Percentiles rank a stretch among this genome's conserved stretches.
These are phyloP conservation scores for Smittia sp. DNA, from an alignment of 2,888 invertebrate genomes.

Conservation along the genomic window DNA sequence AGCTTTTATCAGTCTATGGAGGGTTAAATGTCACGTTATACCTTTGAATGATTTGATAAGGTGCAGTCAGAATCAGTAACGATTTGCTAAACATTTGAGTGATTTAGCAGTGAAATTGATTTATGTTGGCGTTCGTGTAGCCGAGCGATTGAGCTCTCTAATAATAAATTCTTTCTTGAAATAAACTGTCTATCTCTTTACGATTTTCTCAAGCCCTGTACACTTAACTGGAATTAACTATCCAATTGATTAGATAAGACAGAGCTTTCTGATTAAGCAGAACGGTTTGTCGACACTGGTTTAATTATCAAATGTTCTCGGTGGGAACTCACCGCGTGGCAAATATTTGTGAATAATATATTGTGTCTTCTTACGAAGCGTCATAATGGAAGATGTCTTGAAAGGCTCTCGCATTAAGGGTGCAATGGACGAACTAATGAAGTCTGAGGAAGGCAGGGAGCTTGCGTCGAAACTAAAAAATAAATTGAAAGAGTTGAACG, in stretches of 20 bases:
- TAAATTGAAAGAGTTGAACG: conserved; percentile 44
- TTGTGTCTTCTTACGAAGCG: neutral
- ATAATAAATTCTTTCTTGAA: too few species aligned
- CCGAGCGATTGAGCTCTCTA: too few species aligned
- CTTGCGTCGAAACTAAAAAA: conserved; percentile 42
- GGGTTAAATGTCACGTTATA: too few species aligned
- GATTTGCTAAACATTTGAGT: too few species aligned
- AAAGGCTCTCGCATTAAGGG: conserved; percentile 47
- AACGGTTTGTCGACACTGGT: neutral
- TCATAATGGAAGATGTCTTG: conserved; percentile 42
- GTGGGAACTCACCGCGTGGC: neutral
- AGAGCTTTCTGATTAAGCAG: neutral
- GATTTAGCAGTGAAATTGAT: too few species aligned
- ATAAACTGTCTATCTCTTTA: too few species aligned
- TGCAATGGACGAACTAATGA: conserved; percentile 50
- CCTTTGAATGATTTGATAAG: too few species aligned
- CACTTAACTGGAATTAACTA: neutral
- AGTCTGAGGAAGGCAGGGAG: conserved; percentile 49
- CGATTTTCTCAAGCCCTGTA: neutral
- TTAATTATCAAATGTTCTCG: neutral
- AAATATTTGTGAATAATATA: neutral
- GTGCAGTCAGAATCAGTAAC: too few species aligned
- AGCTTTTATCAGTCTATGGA: too few species aligned
- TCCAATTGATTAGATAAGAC: conserved; percentile 2
- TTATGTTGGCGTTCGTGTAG: too few species aligned